phyloP scores from a whole-genome alignment of 92 coral and sea anemone species.

The Phenganax marumi region DNA sequence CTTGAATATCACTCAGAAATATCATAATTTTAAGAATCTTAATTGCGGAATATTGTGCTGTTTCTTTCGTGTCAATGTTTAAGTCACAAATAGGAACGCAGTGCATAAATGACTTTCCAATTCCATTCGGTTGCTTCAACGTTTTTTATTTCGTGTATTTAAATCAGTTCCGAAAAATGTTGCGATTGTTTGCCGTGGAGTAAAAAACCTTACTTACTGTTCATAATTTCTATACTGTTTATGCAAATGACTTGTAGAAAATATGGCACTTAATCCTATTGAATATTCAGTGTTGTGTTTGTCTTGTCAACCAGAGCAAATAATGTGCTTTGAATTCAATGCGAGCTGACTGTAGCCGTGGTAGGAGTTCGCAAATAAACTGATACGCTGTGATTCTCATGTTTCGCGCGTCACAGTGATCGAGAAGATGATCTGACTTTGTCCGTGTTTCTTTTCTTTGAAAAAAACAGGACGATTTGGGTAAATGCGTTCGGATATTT shows the following conservation, averaged over 20 bases:
- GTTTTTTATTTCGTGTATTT: too few species aligned
- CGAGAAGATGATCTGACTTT: too few species aligned
- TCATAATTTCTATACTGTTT: background rate
- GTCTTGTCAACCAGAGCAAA: background rate
- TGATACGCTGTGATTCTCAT: background rate
- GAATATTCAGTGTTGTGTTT: slow-evolving; percentile 7
- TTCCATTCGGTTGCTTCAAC: too few species aligned
- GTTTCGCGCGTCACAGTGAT: background rate
- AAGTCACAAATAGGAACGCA: too few species aligned
- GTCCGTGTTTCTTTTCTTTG: too few species aligned
- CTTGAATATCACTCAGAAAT: too few species aligned
- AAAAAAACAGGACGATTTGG: too few species aligned
- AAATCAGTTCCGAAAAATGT: background rate
- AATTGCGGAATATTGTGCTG: too few species aligned
- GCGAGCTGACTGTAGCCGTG: background rate
- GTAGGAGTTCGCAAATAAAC: too few species aligned
- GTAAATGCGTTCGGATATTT: background rate
- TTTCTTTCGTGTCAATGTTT: too few species aligned
- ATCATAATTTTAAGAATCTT: too few species aligned
- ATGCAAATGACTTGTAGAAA: slow-evolving; percentile 20
- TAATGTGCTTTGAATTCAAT: background rate
- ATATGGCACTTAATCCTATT: background rate
- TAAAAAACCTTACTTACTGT: background rate
- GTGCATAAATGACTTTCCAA: too few species aligned
- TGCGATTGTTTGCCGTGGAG: background rate